Evolutionary conservation across 2,888 invertebrate species (phyloP).

Genomic region (Calameuta pallipes): DNA sequence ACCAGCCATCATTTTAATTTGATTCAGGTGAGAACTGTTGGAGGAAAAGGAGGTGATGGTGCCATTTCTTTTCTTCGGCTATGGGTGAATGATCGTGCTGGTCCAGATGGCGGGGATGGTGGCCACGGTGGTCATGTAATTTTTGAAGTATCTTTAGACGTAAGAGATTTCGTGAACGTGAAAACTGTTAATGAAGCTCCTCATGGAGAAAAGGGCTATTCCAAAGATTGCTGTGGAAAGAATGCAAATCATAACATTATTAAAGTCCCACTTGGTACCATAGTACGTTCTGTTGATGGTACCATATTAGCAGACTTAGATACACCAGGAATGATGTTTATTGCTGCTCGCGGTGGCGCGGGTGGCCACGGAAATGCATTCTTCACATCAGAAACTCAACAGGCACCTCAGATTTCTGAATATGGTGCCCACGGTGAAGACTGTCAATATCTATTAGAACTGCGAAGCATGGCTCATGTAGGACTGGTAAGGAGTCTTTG

Average conservation of each 20-base stretch:
- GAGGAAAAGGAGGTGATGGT: constrained; percentile 95
- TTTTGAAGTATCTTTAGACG: constrained; percentile 75
- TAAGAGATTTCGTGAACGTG: constrained; percentile 79
- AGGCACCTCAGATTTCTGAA: constrained; percentile 88
- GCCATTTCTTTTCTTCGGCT: constrained; percentile 86
- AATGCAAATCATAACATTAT: constrained; percentile 78
- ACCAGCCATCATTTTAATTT: neutral
- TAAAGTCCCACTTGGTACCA: constrained; percentile 86
- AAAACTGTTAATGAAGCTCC: constrained; percentile 72
- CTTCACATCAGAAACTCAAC: constrained; percentile 83
- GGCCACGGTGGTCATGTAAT: constrained; percentile 96
- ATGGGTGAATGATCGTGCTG: constrained; percentile 88
- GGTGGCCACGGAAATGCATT: constrained; percentile 96
- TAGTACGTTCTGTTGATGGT: constrained; percentile 72
- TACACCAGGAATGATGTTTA: constrained; percentile 79
- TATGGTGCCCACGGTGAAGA: constrained; percentile 87
- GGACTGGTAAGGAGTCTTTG: constrained; percentile 76
- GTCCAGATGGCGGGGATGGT: constrained; percentile 97
- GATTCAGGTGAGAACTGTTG: constrained; percentile 72
- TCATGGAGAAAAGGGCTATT: constrained; percentile 79
- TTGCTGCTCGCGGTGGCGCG: constrained; percentile 94
- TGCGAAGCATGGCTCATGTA: constrained; percentile 93
- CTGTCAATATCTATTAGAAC: constrained; percentile 79
- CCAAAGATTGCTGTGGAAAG: constrained; percentile 85
- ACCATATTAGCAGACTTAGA: constrained; percentile 77